A percentile compares a stretch with the other conserved stretches of the same genome.
Evolutionary conservation across 2,888 invertebrate species (phyloP).

Genomic region (Heliconius cydno): DNA sequence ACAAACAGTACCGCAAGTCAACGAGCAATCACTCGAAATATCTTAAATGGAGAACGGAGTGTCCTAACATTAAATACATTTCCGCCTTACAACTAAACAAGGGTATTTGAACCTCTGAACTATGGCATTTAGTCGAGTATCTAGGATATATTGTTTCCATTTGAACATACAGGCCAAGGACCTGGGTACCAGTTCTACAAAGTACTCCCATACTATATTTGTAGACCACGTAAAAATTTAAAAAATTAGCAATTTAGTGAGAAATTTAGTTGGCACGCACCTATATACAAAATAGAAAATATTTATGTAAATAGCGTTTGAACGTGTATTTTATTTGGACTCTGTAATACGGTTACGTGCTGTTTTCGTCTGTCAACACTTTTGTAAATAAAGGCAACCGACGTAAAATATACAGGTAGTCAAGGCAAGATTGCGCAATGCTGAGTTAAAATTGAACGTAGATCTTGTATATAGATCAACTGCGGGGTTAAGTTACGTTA

Average conservation of each 20-base stretch:
- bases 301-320: conserved; percentile 35
- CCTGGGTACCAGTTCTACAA: neutral
- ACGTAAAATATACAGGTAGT: conserved; percentile 1
- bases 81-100: too few species aligned
- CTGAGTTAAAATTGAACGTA: neutral
- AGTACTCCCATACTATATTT: neutral
- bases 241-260: neutral
- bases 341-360: conserved; percentile 34
- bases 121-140: too few species aligned
- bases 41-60: too few species aligned
- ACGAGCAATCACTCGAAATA: too few species aligned
- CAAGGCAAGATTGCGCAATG: conserved; percentile 19
- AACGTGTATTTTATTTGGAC: conserved; percentile 37
- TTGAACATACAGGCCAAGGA: too few species aligned
- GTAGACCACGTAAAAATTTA: neutral
- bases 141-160: too few species aligned
- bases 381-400: conserved; percentile 31
- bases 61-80: too few species aligned
- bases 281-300: conserved; percentile 26
- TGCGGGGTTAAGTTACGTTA: neutral
- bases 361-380: conserved; percentile 37
- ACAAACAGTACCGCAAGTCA: too few species aligned
- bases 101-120: too few species aligned
- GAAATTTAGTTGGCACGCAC: neutral
- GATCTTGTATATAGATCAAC: neutral